Conservation (phyloP, 2,888 invertebrate genomes). For the Cryptus armator region DNA sequence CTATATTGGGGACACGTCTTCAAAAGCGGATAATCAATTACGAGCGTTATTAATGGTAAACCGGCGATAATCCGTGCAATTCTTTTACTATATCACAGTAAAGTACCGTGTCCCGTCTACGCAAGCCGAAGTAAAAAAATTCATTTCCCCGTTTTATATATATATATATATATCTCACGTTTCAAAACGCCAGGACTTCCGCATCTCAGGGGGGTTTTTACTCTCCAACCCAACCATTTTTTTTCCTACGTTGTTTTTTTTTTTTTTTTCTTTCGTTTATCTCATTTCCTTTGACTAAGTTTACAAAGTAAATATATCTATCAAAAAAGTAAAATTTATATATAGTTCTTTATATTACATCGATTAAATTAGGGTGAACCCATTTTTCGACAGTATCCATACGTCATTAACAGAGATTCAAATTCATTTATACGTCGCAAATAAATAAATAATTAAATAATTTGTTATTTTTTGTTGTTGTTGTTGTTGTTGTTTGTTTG, state of each 20-base stretch:
- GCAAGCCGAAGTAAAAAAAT: constrained; percentile 51
- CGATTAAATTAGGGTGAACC: constrained; percentile 80
- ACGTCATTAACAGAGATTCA: constrained; percentile 81
- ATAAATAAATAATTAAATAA: constrained; percentile 85
- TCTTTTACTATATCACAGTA: constrained; percentile 77
- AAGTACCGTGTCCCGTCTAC: constrained; percentile 69
- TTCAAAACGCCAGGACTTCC: constrained; percentile 34
- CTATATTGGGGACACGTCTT: constrained; percentile 46
- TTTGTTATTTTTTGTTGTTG: constrained; percentile 69
- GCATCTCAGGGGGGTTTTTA: constrained; percentile 47
- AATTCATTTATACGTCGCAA: constrained; percentile 81
- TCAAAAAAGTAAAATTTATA: constrained; percentile 76
- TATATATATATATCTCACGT: neutral
- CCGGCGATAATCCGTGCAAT: constrained; percentile 70
- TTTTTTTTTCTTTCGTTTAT: constrained; percentile 38
- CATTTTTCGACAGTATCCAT: constrained; percentile 75
- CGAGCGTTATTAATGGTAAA: constrained; percentile 55
- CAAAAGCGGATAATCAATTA: constrained; percentile 57
- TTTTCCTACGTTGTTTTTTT: constrained; percentile 48
- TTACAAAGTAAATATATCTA: constrained; percentile 64
- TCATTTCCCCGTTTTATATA: constrained; percentile 33
- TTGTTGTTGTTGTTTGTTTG: constrained; percentile 21
- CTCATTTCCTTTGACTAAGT: constrained; percentile 61
- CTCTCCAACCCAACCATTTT: constrained; percentile 49
- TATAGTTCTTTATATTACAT: constrained; percentile 80